Conservation (phyloP, 1,140 invertebrate species). For the Zaprionus tsacasi region DNA sequence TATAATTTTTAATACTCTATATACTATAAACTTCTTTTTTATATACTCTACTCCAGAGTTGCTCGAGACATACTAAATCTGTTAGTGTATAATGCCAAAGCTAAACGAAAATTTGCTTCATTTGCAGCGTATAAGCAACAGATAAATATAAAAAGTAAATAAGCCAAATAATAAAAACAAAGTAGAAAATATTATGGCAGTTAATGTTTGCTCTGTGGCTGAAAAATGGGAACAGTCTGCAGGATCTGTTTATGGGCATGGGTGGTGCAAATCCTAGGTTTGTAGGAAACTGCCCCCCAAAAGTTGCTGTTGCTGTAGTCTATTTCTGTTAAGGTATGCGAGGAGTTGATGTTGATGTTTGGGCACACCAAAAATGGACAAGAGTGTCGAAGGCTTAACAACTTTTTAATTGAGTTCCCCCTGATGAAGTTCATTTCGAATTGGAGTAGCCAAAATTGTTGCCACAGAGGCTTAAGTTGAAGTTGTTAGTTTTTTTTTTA, state of each 20-base stretch:
- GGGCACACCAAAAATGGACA: slow-evolving; percentile 13
- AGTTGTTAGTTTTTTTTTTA: no score
- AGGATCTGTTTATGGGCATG: slow-evolving; percentile 19
- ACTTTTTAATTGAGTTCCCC: slow-evolving; percentile 47
- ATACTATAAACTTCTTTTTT: no score
- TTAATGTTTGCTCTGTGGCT: slow-evolving; percentile 38
- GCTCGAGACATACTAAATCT: no score
- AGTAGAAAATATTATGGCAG: slow-evolving; percentile 17
- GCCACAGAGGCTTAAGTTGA: background rate
- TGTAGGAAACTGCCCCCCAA: background rate
- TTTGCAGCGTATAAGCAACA: slow-evolving; percentile 50
- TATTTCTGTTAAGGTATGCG: slow-evolving; percentile 6
- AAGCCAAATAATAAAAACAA: slow-evolving; percentile 22
- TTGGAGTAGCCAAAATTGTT: background rate
- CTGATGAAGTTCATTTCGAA: slow-evolving; percentile 27
- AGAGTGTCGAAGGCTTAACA: slow-evolving; percentile 22
- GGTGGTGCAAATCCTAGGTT: slow-evolving; percentile 6
- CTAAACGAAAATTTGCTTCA: slow-evolving; percentile 46
- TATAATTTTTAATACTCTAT: no score
- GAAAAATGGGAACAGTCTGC: slow-evolving; percentile 6
- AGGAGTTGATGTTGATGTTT: background rate
- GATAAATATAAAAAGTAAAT: slow-evolving; percentile 37
- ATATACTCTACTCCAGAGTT: no score
- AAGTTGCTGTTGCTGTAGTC: slow-evolving; percentile 8
- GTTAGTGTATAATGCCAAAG: background rate